These are phyloP conservation scores for Creontiades dilutus DNA, from an alignment of 2,888 invertebrate species.

Conservation along the genomic window DNA sequence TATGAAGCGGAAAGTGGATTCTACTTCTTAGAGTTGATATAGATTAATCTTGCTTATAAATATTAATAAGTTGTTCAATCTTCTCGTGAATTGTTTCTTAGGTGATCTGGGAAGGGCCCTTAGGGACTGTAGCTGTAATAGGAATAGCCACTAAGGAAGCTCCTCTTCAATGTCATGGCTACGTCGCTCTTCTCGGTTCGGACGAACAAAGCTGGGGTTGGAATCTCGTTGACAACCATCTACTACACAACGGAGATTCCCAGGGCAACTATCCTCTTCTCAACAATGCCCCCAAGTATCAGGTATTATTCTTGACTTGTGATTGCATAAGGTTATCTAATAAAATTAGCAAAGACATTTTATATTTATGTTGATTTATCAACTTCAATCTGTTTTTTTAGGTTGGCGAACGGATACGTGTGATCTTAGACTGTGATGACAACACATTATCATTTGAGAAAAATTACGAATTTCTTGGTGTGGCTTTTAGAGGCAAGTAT, in stretches of 20 bases:
- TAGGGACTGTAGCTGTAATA: slow-evolving; percentile 98
- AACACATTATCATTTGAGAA: slow-evolving; percentile 98
- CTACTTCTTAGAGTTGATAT: no score
- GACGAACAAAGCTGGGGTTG: slow-evolving; percentile 99
- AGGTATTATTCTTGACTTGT: slow-evolving; percentile 81
- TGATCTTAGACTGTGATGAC: slow-evolving; percentile 98
- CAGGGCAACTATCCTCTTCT: slow-evolving; percentile 95
- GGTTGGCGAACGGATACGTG: slow-evolving; percentile 98
- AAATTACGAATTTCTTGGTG: slow-evolving; percentile 98
- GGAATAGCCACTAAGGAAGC: slow-evolving; percentile 97
- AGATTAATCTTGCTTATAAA: no score
- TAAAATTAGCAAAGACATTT: no score
- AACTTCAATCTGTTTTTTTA: slow-evolving; percentile 77
- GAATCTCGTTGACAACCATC: slow-evolving; percentile 98
- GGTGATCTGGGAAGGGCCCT: slow-evolving; percentile 95
- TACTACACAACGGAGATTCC: slow-evolving; percentile 96
- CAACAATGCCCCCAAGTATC: slow-evolving; percentile 98
- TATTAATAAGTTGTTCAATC: no score
- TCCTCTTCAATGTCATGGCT: slow-evolving; percentile 94
- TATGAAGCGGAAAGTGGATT: no score
- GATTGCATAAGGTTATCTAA: no score
- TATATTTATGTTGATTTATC: background rate
- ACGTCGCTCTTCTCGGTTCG: slow-evolving; percentile 95
- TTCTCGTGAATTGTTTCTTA: background rate
- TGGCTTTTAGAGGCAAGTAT: slow-evolving; percentile 93